Base-by-base conservation (phyloP, 2,888 invertebrate genomes). In the Anoplius nigerrimus region DNA sequence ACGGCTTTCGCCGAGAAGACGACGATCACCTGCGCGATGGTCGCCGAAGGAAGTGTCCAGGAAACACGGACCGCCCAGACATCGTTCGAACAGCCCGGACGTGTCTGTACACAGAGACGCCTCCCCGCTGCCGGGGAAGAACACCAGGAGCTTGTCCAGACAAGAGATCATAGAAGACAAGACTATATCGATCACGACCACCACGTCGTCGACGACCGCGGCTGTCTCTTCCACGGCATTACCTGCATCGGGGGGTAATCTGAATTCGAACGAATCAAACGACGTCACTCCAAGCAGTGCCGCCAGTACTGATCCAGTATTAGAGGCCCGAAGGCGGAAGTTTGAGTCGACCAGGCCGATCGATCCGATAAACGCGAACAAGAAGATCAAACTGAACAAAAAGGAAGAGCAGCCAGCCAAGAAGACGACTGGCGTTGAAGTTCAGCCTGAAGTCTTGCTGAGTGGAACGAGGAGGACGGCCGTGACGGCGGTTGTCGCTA, bases 301-400 rank as follows among this genome's bases (percentile, higher is more conserved):
- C 11, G 34, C 11, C 34, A 13, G 34, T 6, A 34, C 34, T 34
- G 90, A 91, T 83, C 90, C 90, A 0, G 81, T 91, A 34, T 81
- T 91, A 55, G 91, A 91, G 73, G 91, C 91, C 0, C 85, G 92
- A 20, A 89, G 89, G 66, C 87, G 85, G 48, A 92, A 92, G 77
- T 91, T 92, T 81, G 91, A 92, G 81, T 86, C 88, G 4, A 89
- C 88, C 24, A 81, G 77, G 51, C 89, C 89, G 67, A 89, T 91
- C 34, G 89, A 89, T 72, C 86, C 88, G 16, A 84, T 89, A 45
- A 89, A 89, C 74, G 90, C 90, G 0, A 90, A 91, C 70, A 91
- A 91, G 58, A 87, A 90, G 48, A 88, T 91, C 46, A 89, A 88
- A 68, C 69, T 87, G 62, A 80, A 67, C 52, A 85, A 83, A 51